These are phyloP conservation scores for Apostichopus parvimensis DNA, from an alignment of 35 echinoderm and acorn worm genomes.

Conservation along the genomic window DNA sequence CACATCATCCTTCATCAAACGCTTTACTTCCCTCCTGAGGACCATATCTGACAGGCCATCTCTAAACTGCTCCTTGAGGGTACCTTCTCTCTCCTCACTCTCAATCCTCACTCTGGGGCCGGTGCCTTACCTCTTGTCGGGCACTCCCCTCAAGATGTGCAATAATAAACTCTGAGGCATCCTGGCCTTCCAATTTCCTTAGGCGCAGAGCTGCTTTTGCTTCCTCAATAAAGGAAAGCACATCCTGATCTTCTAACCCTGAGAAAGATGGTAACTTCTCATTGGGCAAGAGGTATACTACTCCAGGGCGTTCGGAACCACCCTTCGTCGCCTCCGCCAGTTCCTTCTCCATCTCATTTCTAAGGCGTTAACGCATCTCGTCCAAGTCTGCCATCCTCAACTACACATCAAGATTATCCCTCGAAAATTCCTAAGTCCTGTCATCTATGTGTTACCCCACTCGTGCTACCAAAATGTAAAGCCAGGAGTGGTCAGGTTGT, in stretches of 20 bases:
- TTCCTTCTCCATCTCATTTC: neutral
- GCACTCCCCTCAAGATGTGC: constrained; percentile 62
- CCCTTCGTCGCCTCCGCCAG: no score
- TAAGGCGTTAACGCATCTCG: neutral
- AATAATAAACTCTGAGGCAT: constrained; percentile 49
- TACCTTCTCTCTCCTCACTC: no score
- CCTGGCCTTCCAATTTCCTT: constrained; percentile 14
- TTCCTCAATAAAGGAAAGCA: constrained; percentile 40
- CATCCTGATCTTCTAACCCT: constrained; percentile 10
- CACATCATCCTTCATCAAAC: constrained; percentile 37
- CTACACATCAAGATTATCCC: no score
- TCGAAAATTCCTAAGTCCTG: no score
- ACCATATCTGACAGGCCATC: neutral
- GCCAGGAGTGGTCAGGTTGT: constrained; percentile 8
- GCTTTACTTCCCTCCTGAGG: constrained; percentile 30
- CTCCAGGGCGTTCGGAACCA: neutral
- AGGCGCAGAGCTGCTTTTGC: constrained; percentile 36
- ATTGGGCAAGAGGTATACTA: constrained; percentile 50
- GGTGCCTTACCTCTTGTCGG: constrained; percentile 53
- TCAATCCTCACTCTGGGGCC: neutral
- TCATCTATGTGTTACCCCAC: neutral
- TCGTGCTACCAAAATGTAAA: constrained; percentile 9
- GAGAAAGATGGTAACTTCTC: constrained; percentile 45
- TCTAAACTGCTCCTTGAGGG: neutral
- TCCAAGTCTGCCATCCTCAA: neutral